These are phyloP conservation scores for Hypothenemus hampei DNA, from an alignment of 1,140 invertebrate genomes.

Conservation along the genomic window DNA sequence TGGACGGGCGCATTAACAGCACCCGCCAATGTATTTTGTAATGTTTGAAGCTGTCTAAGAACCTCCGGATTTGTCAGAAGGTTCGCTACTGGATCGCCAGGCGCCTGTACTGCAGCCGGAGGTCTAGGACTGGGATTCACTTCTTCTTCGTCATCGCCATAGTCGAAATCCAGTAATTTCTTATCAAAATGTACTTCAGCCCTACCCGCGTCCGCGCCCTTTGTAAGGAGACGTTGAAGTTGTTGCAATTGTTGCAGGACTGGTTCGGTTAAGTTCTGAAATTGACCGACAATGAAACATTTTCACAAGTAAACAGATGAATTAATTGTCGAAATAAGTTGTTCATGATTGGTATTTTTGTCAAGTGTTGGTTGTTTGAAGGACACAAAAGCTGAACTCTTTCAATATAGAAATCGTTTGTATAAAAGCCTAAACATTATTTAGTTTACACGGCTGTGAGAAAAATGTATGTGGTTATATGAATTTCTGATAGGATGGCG, in stretches of 20 bases:
- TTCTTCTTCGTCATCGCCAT: constrained; percentile 70
- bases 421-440: no score
- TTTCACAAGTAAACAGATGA: not conserved
- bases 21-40: constrained; percentile 49
- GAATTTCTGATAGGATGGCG: no score
- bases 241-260: constrained; percentile 55
- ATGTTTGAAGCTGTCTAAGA: constrained; percentile 63
- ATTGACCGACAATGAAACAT: constrained; percentile 11
- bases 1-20: constrained; percentile 42
- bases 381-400: no score
- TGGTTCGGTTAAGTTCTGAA: constrained; percentile 40
- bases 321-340: constrained; percentile 13
- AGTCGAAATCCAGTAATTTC: constrained; percentile 80
- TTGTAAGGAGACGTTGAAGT: constrained; percentile 55
- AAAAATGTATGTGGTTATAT: no score
- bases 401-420: no score
- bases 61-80: constrained; percentile 71
- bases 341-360: constrained; percentile 1
- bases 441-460: no score
- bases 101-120: constrained; percentile 5
- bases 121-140: constrained; percentile 41
- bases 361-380: no score
- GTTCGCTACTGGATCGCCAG: constrained; percentile 39
- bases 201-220: constrained; percentile 45
- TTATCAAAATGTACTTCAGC: constrained; percentile 61